Conservation (phyloP, 2,888 invertebrate genomes). For the Zaprionus lineosus region DNA sequence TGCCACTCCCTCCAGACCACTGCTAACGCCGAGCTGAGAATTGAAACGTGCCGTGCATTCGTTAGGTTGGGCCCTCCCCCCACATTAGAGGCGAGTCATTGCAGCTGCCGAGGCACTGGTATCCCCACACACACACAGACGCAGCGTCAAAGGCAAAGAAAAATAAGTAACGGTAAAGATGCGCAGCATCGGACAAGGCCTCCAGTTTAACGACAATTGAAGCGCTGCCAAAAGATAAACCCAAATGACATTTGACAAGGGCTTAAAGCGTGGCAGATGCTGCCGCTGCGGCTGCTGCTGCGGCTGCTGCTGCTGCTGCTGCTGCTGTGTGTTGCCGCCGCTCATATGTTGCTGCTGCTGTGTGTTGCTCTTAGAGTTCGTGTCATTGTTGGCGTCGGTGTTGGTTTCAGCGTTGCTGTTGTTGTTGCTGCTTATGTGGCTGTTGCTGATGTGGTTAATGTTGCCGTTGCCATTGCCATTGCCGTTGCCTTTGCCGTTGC, state of each 20-base stretch:
- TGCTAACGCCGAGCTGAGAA: conserved; percentile 7
- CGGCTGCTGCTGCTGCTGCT: neutral
- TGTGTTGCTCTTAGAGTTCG: no score
- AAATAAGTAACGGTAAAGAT: conserved; percentile 21
- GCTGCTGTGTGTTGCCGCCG: neutral
- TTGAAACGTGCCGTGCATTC: conserved; percentile 43
- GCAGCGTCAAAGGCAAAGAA: neutral
- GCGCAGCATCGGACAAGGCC: conserved; percentile 22
- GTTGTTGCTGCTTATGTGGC: neutral
- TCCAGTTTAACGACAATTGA: conserved; percentile 48
- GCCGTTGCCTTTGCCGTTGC: conserved; percentile 20
- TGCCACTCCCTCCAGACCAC: no score
- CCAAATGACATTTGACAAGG: conserved; percentile 71
- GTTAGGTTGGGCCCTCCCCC: conserved; percentile 16
- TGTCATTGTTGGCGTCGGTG: conserved; percentile 13
- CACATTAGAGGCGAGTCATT: conserved; percentile 8
- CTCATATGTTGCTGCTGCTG: neutral
- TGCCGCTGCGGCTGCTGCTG: neutral
- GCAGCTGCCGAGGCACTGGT: conserved; percentile 14
- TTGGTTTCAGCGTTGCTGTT: neutral
- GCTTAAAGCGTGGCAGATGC: conserved; percentile 57
- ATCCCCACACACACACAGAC: neutral
- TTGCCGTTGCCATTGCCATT: neutral
- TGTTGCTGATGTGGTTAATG: conserved; percentile 9
- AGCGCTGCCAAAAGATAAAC: conserved; percentile 45